phyloP scores from a whole-genome alignment of 2,888 invertebrate species.

The Lasioglossum malachurum region DNA sequence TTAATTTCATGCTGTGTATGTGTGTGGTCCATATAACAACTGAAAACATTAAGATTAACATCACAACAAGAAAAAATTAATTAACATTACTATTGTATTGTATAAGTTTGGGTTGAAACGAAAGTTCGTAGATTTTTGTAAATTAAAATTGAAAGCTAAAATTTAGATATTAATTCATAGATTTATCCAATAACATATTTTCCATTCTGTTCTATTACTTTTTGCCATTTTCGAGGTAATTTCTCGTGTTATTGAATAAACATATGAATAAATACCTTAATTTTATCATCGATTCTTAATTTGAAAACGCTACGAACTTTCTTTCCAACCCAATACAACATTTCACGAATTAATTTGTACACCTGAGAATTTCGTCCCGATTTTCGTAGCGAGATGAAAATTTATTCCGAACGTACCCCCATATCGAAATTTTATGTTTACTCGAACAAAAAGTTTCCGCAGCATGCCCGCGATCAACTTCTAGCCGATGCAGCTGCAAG shows the following conservation, averaged over 20 bases:
- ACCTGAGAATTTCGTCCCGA: background rate
- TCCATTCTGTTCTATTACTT: too few relatives aligned
- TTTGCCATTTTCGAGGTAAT: too few relatives aligned
- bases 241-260: too few relatives aligned
- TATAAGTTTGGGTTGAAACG: background rate
- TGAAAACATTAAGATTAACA: background rate
- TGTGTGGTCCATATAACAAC: background rate
- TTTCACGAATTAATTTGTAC: background rate
- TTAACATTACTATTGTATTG: background rate
- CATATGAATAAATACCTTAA: too few relatives aligned
- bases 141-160: too few relatives aligned
- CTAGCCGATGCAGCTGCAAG: slow-evolving; percentile 16
- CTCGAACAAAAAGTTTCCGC: background rate
- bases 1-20: background rate
- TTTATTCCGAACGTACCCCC: background rate
- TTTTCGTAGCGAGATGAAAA: background rate
- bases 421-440: background rate
- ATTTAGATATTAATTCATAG: too few relatives aligned
- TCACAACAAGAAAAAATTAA: background rate
- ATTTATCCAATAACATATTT: too few relatives aligned
- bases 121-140: too few relatives aligned
- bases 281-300: too few relatives aligned
- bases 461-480: background rate
- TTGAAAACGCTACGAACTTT: too few relatives aligned
- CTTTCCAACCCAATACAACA: background rate